Evolutionary conservation across 2,797 vertebrate species (phyloP).

Genomic region (Lutjanus argentimaculatus): DNA sequence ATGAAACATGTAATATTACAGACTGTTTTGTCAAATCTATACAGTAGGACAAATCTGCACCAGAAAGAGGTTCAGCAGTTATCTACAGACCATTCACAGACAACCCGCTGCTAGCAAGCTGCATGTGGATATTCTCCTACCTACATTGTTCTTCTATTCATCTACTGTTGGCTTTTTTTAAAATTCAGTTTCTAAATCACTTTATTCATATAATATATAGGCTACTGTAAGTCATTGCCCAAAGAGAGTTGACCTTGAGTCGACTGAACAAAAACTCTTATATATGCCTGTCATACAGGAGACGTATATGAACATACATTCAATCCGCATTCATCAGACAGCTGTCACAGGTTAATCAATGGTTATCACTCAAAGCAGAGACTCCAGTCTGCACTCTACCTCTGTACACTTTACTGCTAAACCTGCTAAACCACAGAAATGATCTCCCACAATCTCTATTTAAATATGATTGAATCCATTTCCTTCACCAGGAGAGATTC

Average conservation of each 20-base stretch:
- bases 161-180: neutral
- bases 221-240: neutral
- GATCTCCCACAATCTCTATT: conserved; percentile 29
- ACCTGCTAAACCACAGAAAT: conserved; percentile 5
- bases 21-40: neutral
- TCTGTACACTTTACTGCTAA: neutral
- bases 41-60: neutral
- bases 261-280: neutral
- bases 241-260: neutral
- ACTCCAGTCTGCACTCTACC: neutral
- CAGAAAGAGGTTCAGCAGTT: neutral
- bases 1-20: neutral
- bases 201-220: neutral
- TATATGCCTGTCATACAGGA: neutral
- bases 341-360: conserved; percentile 1
- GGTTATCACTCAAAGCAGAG: neutral
- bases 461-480: conserved; percentile 45
- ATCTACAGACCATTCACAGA: neutral
- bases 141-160: neutral
- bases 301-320: neutral
- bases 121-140: neutral
- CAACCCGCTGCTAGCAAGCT: no score
- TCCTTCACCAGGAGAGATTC: conserved; percentile 2
- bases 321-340: neutral
- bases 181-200: neutral